phyloP scores from a whole-genome alignment of 2,888 invertebrate species.

The Listrodromus nycthemerus region DNA sequence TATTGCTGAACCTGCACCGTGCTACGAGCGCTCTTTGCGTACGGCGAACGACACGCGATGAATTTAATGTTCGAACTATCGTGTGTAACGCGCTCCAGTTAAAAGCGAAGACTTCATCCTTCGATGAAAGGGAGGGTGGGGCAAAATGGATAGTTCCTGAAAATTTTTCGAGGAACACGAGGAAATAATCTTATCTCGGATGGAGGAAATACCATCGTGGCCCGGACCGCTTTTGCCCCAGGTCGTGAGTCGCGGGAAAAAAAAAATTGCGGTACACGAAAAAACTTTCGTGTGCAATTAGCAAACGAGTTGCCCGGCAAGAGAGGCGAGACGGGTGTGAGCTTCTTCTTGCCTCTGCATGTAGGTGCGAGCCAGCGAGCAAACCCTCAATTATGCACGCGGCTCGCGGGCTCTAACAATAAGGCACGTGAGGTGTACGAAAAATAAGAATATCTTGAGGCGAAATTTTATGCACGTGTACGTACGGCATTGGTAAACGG shows the following conservation, averaged over 20 bases:
- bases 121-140: neutral
- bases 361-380: neutral
- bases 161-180: too few species aligned
- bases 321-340: neutral
- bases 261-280: neutral
- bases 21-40: conserved; percentile 20
- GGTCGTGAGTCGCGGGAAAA: neutral
- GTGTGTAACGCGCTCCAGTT: neutral
- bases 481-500: neutral
- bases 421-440: conserved; percentile 24
- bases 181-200: too few species aligned
- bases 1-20: conserved; percentile 8
- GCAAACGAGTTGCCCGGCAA: conserved; percentile 5
- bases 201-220: neutral
- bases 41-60: conserved; percentile 21
- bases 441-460: neutral
- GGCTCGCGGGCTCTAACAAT: conserved; percentile 22
- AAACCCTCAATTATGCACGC: conserved; percentile 30
- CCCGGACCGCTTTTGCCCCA: neutral
- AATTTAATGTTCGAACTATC: conserved; percentile 32
- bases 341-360: conserved; percentile 19
- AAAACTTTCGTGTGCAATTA: neutral
- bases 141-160: too few species aligned
- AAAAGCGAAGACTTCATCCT: neutral
- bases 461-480: neutral